These are phyloP conservation scores for Clinocottus analis DNA, from an alignment of 2,113 vertebrate species.

Conservation along the genomic window DNA sequence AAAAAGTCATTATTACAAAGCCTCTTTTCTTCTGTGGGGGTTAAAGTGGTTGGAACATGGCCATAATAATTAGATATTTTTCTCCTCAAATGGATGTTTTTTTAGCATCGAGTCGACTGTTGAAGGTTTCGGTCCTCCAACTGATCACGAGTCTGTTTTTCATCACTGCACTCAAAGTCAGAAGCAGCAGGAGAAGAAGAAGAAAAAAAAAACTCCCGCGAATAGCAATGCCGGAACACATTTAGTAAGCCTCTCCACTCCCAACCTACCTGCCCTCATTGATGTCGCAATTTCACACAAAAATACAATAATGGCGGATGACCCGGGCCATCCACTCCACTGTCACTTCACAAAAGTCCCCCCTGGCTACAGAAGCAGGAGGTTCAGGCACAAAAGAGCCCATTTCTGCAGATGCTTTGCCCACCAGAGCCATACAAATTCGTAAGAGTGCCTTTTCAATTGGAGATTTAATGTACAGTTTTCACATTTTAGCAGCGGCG, in stretches of 20 bases:
- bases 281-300: conserved; percentile 62
- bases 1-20: neutral
- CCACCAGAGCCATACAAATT: conserved; percentile 35
- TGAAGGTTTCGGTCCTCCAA: neutral
- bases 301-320: conserved; percentile 62
- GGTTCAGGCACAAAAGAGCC: conserved; percentile 22
- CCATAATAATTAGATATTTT: neutral
- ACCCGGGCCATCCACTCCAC: conserved; percentile 53
- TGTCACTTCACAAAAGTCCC: conserved; percentile 54
- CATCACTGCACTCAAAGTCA: neutral
- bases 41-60: neutral
- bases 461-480: conserved; percentile 26
- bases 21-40: neutral
- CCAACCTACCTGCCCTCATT: conserved; percentile 54
- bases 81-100: neutral
- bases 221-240: conserved; percentile 43
- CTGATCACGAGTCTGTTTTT: conserved; percentile 13
- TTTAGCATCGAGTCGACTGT: neutral
- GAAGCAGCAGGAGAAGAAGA: conserved; percentile 3
- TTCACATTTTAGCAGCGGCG: conserved; percentile 17
- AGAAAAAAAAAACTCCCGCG: neutral
- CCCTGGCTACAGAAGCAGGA: conserved; percentile 37
- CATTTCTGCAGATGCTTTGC: conserved; percentile 42
- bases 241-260: conserved; percentile 45
- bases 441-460: conserved; percentile 22